Base-by-base conservation (phyloP, 2,797 vertebrate genomes). In the Valencia hispanica region DNA sequence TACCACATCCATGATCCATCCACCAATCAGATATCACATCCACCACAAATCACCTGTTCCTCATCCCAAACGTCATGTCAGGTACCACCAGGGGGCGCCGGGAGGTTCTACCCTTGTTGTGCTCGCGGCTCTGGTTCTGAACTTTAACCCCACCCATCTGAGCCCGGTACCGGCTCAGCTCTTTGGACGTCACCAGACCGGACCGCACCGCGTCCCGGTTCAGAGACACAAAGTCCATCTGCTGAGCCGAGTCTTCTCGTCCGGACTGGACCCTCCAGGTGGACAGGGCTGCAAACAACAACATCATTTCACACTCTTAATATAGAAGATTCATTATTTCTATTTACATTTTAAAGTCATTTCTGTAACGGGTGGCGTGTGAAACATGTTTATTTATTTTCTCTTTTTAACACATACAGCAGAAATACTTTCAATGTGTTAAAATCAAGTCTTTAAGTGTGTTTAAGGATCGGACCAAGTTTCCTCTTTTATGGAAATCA, bases 201-300 rank as follows among this genome's bases (percentile, higher is more conserved):
- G 84, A 81, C 57, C 32, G 77, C 9, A 90, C 80, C 0, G 87
- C 91, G 0, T 91, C 82, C 32, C 87, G 82, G 79, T 93, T 93
- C 71, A 93, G 73, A 66, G 80, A 71, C 71, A 93, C 77, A 0
- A 89, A 91, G 79, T 93, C 80, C 0, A 20, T 78, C 25, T 0
- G 0, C 7, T 0, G 17, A 1, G 55, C 27, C 0, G 77, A 61
- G 41, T 45, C 20, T 6, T 66, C 55, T 0, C 0, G 50, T 1
- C 4, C 15, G 22, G 76, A 1, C 59, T 84, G 88, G 5, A 86
- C 78, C 1, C 5, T 53, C 92, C 91, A 92, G 2, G 71, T 65
- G 72, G 88, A 91, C 78, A 93, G 71, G 30, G 55, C 92, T 92
- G 83, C 68, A 8, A 66, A 25, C 32, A 81, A n/a, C n/a, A n/a